Base-by-base conservation (phyloP, 2,113 vertebrate species). In the Microcebus lehilahytsara region DNA sequence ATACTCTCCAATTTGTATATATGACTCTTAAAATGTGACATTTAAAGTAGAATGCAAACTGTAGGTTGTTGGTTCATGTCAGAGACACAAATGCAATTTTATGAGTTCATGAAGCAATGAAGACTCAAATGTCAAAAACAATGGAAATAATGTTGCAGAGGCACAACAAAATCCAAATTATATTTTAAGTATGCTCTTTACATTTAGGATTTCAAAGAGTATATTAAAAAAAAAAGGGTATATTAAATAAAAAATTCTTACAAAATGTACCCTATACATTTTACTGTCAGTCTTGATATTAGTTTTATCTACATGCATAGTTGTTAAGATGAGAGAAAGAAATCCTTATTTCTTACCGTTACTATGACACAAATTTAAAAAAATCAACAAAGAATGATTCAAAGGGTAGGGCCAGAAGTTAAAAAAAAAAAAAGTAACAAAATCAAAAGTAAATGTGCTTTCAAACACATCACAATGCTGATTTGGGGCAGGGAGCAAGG, bases 321-420 rank as follows among this genome's bases (percentile, higher is more conserved):
- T 22, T 96, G 62, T 92, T 92, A 69, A 97, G 51, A 74, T 93
- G 74, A 97, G 51, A 74, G 32, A 60, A 67, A 95, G 86, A 97
- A 96, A 95, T 90, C 78, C 95, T 97, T 98, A 95, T 96, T 99
- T 99, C 99, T 99, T 99, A 99, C 98, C 98, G 98, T 98, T 98
- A 97, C 92, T 96, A 98, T 98, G 96, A 93, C 19, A 98, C 99
- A 98, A 98, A 96, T 97, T 19, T 30, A 30, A 97, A 98, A 97
- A 97, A 98, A 96, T 98, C 98, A 99, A 96, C 99, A 98, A 97
- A 99, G 98, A 98, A 99, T 98, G 98, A 99, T 99, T 96, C 97
- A 97, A 95, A 99, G 98, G 97, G 98, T 98, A 98, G 98, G 98
- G 97, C 98, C 99, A 98, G 98, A 53, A 97, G 98, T 99, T 11